Evolutionary conservation across 2,888 invertebrate genomes (phyloP).

Genomic region (Dysmachus trigonus): DNA sequence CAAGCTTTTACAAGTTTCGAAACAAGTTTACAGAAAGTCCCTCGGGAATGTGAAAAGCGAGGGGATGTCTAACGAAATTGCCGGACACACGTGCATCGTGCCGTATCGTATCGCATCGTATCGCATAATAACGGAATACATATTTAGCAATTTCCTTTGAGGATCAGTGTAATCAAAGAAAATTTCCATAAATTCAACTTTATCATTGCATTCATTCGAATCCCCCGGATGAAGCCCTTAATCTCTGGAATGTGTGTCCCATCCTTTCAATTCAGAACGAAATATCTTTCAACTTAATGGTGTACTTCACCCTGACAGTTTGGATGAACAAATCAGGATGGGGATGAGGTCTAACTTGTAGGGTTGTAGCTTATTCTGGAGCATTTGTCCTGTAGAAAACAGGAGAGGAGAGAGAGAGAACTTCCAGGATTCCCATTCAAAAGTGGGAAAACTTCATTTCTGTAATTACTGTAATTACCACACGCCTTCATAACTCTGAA

Average conservation of each 20-base stretch:
- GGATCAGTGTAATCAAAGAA: background rate
- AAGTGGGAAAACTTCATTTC: background rate
- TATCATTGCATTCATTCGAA: background rate
- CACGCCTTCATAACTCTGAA: background rate
- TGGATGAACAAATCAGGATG: background rate
- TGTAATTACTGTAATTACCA: conserved; percentile 1
- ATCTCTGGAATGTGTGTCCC: background rate
- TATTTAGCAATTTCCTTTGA: background rate
- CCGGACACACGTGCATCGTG: background rate
- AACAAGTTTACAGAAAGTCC: background rate
- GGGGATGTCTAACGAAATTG: background rate
- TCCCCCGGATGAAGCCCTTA: background rate
- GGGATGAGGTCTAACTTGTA: background rate
- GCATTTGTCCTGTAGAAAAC: background rate
- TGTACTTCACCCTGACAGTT: background rate
- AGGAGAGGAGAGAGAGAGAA: background rate
- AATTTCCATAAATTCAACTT: background rate
- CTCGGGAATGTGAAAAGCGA: background rate
- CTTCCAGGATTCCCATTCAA: background rate
- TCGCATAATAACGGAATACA: background rate
- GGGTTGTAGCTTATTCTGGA: background rate
- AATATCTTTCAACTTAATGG: background rate
- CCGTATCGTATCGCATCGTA: background rate
- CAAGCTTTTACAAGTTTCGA: background rate
- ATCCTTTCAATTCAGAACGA: background rate